A percentile compares a stretch with the other conserved stretches of the same genome.
phyloP scores from a whole-genome alignment of 2,888 invertebrate species.

The Ditylenchus weischeri region DNA sequence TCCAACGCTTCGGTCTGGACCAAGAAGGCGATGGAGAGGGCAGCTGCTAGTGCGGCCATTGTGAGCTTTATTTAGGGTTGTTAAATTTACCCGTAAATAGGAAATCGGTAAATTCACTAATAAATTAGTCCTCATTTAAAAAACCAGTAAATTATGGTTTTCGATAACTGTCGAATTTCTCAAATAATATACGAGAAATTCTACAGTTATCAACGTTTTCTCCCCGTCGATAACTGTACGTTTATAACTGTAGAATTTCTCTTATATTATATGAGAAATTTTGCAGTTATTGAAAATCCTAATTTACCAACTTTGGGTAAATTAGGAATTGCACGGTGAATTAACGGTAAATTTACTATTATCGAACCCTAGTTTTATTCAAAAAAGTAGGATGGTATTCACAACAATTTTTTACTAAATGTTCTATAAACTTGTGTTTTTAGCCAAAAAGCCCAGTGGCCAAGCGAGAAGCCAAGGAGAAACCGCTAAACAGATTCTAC shows the following conservation, averaged over 20 bases:
- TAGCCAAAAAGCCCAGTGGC: constrained; percentile 57
- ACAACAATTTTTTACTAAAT: not conserved
- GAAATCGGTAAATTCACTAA: not conserved
- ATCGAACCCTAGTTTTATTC: not conserved
- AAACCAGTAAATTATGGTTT: not conserved
- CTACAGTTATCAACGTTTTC: not conserved
- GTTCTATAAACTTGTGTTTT: constrained; percentile 20
- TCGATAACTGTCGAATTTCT: not conserved
- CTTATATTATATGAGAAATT: not conserved
- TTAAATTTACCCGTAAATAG: too few species aligned
- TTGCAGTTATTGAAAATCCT: constrained; percentile 1
- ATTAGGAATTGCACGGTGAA: not conserved
- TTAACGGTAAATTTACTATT: constrained; percentile 8
- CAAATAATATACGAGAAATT: too few species aligned
- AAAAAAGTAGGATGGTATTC: too few species aligned
- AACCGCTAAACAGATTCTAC: constrained; percentile 75
- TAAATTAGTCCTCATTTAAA: not conserved
- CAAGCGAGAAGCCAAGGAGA: constrained; percentile 52
- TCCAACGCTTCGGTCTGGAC: constrained; percentile 49
- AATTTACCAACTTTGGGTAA: constrained; percentile 12
- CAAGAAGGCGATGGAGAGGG: constrained; percentile 56
- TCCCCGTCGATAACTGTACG: too few species aligned
- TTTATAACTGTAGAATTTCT: too few species aligned
- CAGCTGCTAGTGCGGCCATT: constrained; percentile 41
- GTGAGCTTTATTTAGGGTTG: constrained; percentile 22